These are phyloP conservation scores for Ciona savignyi DNA, from an alignment of 23 tunicate species.

Conservation along the genomic window DNA sequence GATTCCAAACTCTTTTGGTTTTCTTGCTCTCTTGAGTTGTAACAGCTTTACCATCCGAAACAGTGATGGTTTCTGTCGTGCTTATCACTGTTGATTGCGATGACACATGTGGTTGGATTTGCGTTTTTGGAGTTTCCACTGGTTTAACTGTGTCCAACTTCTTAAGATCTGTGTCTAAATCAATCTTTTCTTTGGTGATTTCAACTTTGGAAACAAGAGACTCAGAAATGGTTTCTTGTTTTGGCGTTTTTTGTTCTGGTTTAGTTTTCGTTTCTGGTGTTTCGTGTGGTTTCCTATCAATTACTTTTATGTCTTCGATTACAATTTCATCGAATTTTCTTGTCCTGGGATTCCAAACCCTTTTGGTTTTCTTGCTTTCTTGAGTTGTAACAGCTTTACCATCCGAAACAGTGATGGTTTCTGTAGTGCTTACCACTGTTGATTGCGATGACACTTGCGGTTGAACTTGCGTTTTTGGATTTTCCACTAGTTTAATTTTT, in stretches of 20 bases:
- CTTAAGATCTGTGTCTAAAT: not conserved
- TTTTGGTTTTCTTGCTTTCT: slow-evolving; percentile 17
- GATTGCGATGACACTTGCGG: not conserved
- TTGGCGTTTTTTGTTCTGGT: not conserved
- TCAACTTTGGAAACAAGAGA: not conserved
- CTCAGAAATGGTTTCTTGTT: not conserved
- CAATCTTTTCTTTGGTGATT: not conserved
- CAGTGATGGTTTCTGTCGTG: too few relatives aligned
- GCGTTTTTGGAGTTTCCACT: not conserved
- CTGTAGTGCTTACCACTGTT: not conserved
- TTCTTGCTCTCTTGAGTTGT: slow-evolving; percentile 7
- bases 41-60: not conserved
- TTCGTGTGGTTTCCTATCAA: not conserved
- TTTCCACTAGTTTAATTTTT: not conserved
- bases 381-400: not conserved
- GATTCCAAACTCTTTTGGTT: slow-evolving; percentile 37
- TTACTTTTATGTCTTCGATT: slow-evolving; percentile 8
- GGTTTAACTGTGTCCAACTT: not conserved
- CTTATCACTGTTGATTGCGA: not conserved
- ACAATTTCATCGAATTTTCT: slow-evolving; percentile 26
- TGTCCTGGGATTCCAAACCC: slow-evolving; percentile 32
- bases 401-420: not conserved
- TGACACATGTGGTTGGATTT: not conserved
- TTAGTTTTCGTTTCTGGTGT: not conserved
- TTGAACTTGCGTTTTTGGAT: not conserved